Base-by-base conservation (phyloP, 2,113 vertebrate genomes). In the Larimichthys crocea region DNA sequence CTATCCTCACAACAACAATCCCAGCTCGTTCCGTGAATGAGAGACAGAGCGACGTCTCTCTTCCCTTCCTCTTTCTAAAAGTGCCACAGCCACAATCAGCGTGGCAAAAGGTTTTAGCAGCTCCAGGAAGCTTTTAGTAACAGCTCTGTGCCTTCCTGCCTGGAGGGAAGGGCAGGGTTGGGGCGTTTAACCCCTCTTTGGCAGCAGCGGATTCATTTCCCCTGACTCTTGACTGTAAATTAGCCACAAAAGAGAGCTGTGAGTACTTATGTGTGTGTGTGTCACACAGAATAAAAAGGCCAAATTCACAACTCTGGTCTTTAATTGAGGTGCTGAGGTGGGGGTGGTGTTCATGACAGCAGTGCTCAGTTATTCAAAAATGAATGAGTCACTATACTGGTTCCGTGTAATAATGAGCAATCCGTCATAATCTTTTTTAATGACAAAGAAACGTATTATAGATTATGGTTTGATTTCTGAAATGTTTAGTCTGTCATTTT, bases 91-190 rank as follows among this genome's bases (percentile, higher is more conserved):
- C 35, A 40, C 57, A 86, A 19, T 76, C 64, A 44, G n/a, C 19
- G 73, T 20, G 35, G 49, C 60, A 48, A 26, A 26, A 44, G 46
- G 60, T 79, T 62, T 79, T 26, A 85, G 63, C 72, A 59, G 80
- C 71, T 80, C 31, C 71, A 77, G 70, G 86, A 91, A 87, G 84
- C 73, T 83, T 86, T 88, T 63, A 64, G 60, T 77, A 86, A 74
- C 71, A 83, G 69, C 81, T 52, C 46, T 92, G 46, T 53, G 90
- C 67, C 56, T 94, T 94, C 89, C 88, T 91, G 61, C 63, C 87
- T 82, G 79, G 79, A 85, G 81, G 80, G 87, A 90, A 75, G 72
- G 86, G 66, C 67, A 79, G 55, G 60, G 68, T 69, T 79, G 57
- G 83, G 68, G 44, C 42, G 42, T 56, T 75, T 16, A 66, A 63